Evolutionary conservation across 2,888 invertebrate species (phyloP), one percentile per base, ranked within the genome.

Genomic region (Macaria notata): DNA sequence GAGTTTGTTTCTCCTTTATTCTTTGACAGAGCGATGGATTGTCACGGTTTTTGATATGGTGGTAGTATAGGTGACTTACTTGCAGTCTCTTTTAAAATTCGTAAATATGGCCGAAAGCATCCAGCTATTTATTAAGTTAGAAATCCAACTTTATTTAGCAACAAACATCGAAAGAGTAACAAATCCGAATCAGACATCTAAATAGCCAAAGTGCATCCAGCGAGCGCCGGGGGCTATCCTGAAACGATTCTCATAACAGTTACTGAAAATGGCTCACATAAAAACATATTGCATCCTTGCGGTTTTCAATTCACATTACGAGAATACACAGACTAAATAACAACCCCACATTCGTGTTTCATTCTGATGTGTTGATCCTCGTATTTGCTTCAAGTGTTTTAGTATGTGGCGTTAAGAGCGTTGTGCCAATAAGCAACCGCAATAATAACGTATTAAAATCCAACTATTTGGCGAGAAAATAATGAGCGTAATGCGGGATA

Each of bases 251-350:
- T 76, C 81, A 85, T 86, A 86, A 85, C 85, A 78, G 75, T 73
- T 73, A 70, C 57, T 54, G 71, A 71, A 77, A 79, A 81, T 76
- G 72, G 71, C 64, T 65, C 72, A 79, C 86, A 76, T 87, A 86
- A 87, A 87, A 87, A 84, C 80, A 73, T 84, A 86, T 84, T 76
- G 83, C 81, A 65, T 71, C 69, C 65, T 70, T 75, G 79, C 73
- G 82, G 80, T 75, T 79, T 79, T 75, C 78, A 65, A 63, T 67
- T 63, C 64, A 64, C 64, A 70, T 67, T 61, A 63, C 51, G 31
- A 43, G 31, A 36, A 31, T 38, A 9, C 54, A 57, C 57, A 61
- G 61, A 43, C 45, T 59, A 54, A 31, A 47, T 9, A 33, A 48
- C 9, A 4, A 19, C 7, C 9, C 0, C 7, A 41, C 39, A 31